Evolutionary conservation across 1,140 invertebrate species (phyloP).

Genomic region (Tribolium castaneum): DNA sequence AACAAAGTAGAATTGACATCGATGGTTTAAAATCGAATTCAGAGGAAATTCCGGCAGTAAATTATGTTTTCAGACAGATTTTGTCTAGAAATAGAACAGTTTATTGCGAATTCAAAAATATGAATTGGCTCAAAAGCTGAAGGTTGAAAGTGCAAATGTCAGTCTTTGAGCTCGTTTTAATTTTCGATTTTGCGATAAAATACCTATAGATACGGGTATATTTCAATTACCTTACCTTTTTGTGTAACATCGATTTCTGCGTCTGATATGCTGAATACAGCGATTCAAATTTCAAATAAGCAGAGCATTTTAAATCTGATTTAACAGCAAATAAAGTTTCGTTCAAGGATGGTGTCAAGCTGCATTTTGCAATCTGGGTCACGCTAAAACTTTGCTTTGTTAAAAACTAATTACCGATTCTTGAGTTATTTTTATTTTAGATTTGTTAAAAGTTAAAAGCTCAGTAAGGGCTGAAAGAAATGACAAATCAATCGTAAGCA

Average conservation of each 20-base stretch:
- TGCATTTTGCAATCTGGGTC: neutral
- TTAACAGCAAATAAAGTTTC: neutral
- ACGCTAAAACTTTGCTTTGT: neutral
- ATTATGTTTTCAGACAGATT: neutral
- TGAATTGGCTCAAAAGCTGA: no score
- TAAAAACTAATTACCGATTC: neutral
- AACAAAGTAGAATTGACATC: slow-evolving; percentile 10
- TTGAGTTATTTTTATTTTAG: neutral
- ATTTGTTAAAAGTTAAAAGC: neutral
- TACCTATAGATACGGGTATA: neutral
- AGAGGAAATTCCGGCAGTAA: neutral
- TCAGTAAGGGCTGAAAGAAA: neutral
- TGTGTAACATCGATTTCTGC: neutral
- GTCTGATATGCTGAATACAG: neutral
- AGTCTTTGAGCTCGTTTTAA: no score
- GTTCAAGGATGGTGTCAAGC: neutral
- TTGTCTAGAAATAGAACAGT: neutral
- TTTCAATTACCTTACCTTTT: neutral
- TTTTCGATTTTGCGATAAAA: neutral
- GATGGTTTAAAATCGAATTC: slow-evolving; percentile 5
- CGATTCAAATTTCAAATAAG: neutral
- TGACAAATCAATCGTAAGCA: no score
- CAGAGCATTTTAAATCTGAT: neutral
- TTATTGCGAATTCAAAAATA: no score
- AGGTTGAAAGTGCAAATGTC: no score